Evolutionary conservation across 1,140 invertebrate genomes (phyloP), one percentile per base, ranked within the genome.

Genomic region (Thaumetopoea pityocampa): DNA sequence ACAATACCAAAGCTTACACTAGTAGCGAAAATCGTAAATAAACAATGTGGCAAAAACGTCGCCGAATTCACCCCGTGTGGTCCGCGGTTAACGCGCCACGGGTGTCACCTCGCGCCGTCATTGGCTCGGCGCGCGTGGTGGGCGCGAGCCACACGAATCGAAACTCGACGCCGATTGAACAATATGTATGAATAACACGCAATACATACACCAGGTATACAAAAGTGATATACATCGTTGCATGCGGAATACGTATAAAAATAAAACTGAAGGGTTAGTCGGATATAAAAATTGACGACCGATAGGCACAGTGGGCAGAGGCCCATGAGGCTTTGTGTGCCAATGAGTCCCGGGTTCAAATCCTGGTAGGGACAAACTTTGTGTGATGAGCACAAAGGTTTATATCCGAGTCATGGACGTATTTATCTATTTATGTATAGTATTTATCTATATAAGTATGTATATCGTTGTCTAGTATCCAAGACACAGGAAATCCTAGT

Each of bases 1-100:
- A 34, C 26, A 54, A 54, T 62, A 66, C 51, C 45, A 62, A 74
- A 74, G 67, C 67, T 61, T 57, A 52, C 68, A 62, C 70, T 64
- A 71, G 67, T 67, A 52, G 56, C 51, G 55, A 59, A 48, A 63
- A 63, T 58, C 30, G 51, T 61, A 63, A 67, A 64, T 55, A 58
- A 63, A 58, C 17, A 45, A 51, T 60, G 60, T 47, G 35, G 53
- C 49, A 35, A 42, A 24, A 49, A 30, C 23, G 48, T 37, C 23
- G 27, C 17, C 26, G 19, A 55, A 44, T 37, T 54, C 54, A 37
- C 32, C 40, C 30, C 23, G 52, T 57, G 49, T 55, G 46, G 9
- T 26, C 8, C 37, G 20, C 15, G 10, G 8, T 16, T 14, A 16
- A 23, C 2, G 24, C 7, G 15, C n/a, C 15, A 22, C 15, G 43